Evolutionary conservation across 2,113 vertebrate genomes (phyloP).

Genomic region (rabbit (Oryctolagus cuniculus)): mOryCun1.1 NC_091447.1:40460501-40461000

Average conservation of each 20-base stretch:
- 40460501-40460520: background rate
- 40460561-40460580: background rate
- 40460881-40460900: background rate
- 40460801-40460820: background rate
- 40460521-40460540: background rate
- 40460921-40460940: background rate
- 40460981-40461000: background rate
- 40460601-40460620: background rate
- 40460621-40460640: background rate
- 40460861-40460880: background rate
- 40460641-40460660: background rate
- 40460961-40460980: background rate
- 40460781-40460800: background rate
- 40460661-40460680: background rate
- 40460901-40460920: background rate
- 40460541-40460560: background rate
- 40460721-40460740: background rate
- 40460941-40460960: background rate
- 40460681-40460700: background rate
- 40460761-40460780: background rate
- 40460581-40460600: background rate
- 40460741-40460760: background rate
- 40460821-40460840: background rate
- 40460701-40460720: background rate
- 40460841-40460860: background rate